These are phyloP conservation scores for Hesperophylax magnus DNA, from an alignment of 1,140 invertebrate genomes.

Conservation along the genomic window DNA sequence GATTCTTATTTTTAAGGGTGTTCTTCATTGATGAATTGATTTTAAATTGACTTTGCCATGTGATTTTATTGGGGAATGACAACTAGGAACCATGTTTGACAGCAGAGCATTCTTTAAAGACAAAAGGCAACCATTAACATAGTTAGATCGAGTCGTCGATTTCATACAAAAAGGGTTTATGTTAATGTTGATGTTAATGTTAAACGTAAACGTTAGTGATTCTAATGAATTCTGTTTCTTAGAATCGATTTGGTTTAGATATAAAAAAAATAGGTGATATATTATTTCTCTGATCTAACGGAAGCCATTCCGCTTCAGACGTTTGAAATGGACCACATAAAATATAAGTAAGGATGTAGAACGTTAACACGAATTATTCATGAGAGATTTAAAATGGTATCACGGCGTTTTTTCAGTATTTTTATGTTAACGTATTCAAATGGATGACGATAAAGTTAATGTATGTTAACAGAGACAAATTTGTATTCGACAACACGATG, in stretches of 20 bases:
- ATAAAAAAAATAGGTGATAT: neutral
- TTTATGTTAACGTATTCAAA: slow-evolving; percentile 54
- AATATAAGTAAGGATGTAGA: neutral
- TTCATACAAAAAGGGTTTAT: neutral
- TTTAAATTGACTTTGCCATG: no score
- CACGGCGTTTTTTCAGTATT: slow-evolving; percentile 38
- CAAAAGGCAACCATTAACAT: no score
- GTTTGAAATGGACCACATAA: slow-evolving; percentile 16
- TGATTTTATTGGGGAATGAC: no score
- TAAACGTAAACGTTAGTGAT: neutral
- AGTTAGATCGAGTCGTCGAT: neutral
- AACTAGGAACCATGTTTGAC: no score
- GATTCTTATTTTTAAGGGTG: no score
- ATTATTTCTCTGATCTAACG: slow-evolving; percentile 25
- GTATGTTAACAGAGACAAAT: slow-evolving; percentile 56
- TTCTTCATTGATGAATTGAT: no score
- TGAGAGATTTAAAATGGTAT: slow-evolving; percentile 48
- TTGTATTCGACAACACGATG: slow-evolving; percentile 54
- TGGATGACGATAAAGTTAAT: slow-evolving; percentile 52
- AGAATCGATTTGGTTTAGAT: slow-evolving; percentile 5
- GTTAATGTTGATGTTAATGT: neutral
- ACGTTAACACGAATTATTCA: slow-evolving; percentile 42
- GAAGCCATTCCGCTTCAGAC: slow-evolving; percentile 15
- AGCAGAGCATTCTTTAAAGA: no score
- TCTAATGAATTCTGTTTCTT: neutral